Evolutionary conservation across 2,888 invertebrate genomes (phyloP), one percentile per base, ranked within the genome.

Genomic region (Epistrophe eligans): DNA sequence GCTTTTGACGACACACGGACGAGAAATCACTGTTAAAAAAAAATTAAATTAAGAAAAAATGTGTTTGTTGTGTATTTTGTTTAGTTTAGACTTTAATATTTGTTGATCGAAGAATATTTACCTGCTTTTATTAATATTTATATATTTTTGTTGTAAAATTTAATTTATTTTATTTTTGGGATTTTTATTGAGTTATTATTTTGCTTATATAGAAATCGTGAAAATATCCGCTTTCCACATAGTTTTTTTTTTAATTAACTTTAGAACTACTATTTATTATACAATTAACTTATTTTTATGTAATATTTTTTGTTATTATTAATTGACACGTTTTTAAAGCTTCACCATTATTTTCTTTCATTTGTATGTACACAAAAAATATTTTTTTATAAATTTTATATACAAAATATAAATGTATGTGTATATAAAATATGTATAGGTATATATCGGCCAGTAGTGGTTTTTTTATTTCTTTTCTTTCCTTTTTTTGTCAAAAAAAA

Each of bases 281-380:
- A 50, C 15, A 70, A 55, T 35, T 19, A 15, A 19, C 35, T 35
- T 38, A 50, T 9, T 50, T 19, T 4, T 1, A 9, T 19, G 15
- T 32, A 19, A 9, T 40, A 32, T 1, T 28, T 15, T 11, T 50
- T 50, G 9, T 67, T 87, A 79, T 50, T 50, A 35, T 50, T 87
- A 83, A 87, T 87, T 87, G 87, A 87, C 87, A 82, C 71, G 55
- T 45, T 79, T 79, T 87, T 87, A 87, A 87, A 87, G 87, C 87
- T 87, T 79, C 58, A 87, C 87, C 87, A 82, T 79, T 66, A 10
- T 66, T 52, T 85, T 72, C 17, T 32, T 17, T 28, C 1, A 55
- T 32, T 67, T 71, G 38, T 83, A 79, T 87, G 74, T 83, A 87
- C 87, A 87, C 66, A 35, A 55, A 50, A 55, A 52, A 17, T 8